Base-by-base conservation (phyloP, 2,797 vertebrate genomes). In the Cuniculus paca region DNA sequence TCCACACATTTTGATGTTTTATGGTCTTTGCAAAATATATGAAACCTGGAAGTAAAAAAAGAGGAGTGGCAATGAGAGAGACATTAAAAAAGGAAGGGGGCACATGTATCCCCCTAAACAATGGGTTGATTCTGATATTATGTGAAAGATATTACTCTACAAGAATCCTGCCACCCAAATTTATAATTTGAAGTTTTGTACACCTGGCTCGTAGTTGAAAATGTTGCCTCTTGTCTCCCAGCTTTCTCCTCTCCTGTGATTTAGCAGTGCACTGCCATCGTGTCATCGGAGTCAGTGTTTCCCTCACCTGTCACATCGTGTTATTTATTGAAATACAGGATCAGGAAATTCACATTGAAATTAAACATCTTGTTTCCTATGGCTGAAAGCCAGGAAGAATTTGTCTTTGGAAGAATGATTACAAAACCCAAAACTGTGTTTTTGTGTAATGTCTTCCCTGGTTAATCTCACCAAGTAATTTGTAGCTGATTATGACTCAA, bases 351-450 rank as follows among this genome's bases (percentile, higher is more conserved):
- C 78, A 16, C 79, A 89, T 2, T 93, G 96, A 98, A 97, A 97
- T 96, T 95, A 97, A 97, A 96, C 97, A 95, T 96, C 95, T 97
- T 97, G 87, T 60, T 97, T 96, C 91, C 80, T 75, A 61, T 90
- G 95, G 89, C 83, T 31, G 24, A 42, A 91, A 70, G 94, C 95
- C 97, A 97, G 84, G 75, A 75, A 84, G 78, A 94, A 85, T 70
- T 88, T 95, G 84, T 94, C 93, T 96, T 91, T 83, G 90, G 85
- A 94, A 88, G 75, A 31, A 36, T 87, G 82, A 87, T 75, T 58
- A 92, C 58, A 86, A 95, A 95, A 95, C 61, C 90, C 39, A 61
- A 94, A 87, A 50, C 9, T 26, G 36, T 58, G 74, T 89, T 92
- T 92, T 90, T 72, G 75, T 86, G 54, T 82, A 90, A 77, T 52